These are phyloP conservation scores for Sitta carolinensis DNA, from an alignment of 2,797 vertebrate species.

Conservation along the genomic window DNA sequence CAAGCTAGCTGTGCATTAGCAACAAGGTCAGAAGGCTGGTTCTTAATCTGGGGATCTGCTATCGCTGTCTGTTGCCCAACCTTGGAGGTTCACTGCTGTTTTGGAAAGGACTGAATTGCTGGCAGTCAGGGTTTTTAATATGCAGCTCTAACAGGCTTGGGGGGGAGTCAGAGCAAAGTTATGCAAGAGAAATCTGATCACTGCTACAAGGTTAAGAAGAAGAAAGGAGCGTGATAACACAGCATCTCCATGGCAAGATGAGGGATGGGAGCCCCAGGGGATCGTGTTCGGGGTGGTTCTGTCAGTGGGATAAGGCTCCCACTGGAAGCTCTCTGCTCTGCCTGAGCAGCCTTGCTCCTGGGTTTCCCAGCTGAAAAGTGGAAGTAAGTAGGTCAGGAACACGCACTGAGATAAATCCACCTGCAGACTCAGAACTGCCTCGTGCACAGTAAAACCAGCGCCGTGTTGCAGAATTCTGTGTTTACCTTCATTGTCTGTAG, in stretches of 20 bases:
- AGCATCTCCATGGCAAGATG: neutral
- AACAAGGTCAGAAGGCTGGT: conserved; percentile 15
- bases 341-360: neutral
- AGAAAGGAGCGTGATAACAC: neutral
- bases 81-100: conserved; percentile 1
- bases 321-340: neutral
- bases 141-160: neutral
- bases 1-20: neutral
- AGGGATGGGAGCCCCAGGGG: neutral
- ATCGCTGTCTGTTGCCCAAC: neutral
- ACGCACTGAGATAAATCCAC: neutral
- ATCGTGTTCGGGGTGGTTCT: fast-evolving
- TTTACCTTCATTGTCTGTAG: neutral
- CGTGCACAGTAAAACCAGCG: neutral
- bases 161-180: neutral
- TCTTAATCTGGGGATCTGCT: conserved; percentile 11
- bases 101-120: conserved; percentile 1
- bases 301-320: neutral
- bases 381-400: conserved; percentile 51
- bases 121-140: neutral
- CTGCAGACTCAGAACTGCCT: neutral
- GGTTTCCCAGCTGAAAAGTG: neutral
- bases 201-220: neutral
- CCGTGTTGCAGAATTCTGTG: neutral
- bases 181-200: conserved; percentile 19